Evolutionary conservation across 2,888 invertebrate genomes (phyloP).

Genomic region (Biston betularia): DNA sequence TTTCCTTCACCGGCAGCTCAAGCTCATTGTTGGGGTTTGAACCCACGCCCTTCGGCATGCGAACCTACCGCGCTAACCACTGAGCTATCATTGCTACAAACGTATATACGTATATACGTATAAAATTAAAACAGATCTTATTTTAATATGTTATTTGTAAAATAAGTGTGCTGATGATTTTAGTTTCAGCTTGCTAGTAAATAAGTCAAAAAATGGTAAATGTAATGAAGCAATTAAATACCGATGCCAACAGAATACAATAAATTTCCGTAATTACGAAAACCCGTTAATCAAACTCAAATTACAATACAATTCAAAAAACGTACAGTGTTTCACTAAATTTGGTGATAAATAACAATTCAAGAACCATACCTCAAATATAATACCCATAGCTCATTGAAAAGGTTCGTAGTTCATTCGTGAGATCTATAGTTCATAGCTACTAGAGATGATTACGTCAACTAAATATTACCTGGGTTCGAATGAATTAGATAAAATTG

Average conservation of each 20-base stretch:
- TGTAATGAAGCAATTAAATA: constrained; percentile 23
- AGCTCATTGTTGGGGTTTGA: too few relatives aligned
- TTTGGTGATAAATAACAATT: constrained; percentile 27
- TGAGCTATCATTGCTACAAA: too few relatives aligned
- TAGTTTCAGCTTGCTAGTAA: neutral
- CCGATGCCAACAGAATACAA: constrained; percentile 20
- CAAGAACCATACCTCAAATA: constrained; percentile 18
- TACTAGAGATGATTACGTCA: constrained; percentile 1
- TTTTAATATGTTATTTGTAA: too few relatives aligned
- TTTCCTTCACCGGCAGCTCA: too few relatives aligned
- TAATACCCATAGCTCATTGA: constrained; percentile 16
- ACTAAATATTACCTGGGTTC: neutral
- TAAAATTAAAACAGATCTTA: too few relatives aligned
- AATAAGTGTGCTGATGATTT: neutral
- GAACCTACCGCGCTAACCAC: too few relatives aligned
- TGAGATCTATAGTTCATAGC: neutral
- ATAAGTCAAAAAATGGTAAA: neutral
- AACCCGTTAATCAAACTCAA: constrained; percentile 31
- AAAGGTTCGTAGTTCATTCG: constrained; percentile 20
- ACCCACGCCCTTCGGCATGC: too few relatives aligned
- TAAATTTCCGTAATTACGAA: constrained; percentile 29
- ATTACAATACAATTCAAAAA: constrained; percentile 31
- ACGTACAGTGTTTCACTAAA: constrained; percentile 28
- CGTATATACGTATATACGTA: too few relatives aligned
- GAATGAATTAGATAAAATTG: neutral